These are phyloP conservation scores for fruit fly (Drosophila melanogaster) DNA, from an alignment of 1,140 invertebrate species.

Conservation along the genomic window Release_6_plus_ISO1_MT NT_033777.3:9600001-9600500, in stretches of 20 bases:
- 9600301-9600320: conserved; percentile 41
- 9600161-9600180: neutral
- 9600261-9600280: neutral
- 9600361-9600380: conserved; percentile 59
- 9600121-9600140: neutral
- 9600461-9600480: conserved; percentile 41
- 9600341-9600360: conserved; percentile 27
- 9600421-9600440: conserved; percentile 34
- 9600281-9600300: conserved; percentile 29
- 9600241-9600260: conserved; percentile 16
- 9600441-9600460: conserved; percentile 28
- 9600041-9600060: conserved; percentile 64
- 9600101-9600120: conserved; percentile 13
- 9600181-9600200: neutral
- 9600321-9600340: conserved; percentile 13
- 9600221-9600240: conserved; percentile 3
- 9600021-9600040: conserved; percentile 67
- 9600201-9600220: neutral
- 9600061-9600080: conserved; percentile 22
- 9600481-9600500: conserved; percentile 45
- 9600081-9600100: conserved; percentile 31
- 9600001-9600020: conserved; percentile 72
- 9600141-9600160: conserved; percentile 3
- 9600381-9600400: conserved; percentile 50
- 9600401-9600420: conserved; percentile 40